Base-by-base conservation (phyloP, 2,113 vertebrate species). In the Nerophis ophidion region DNA sequence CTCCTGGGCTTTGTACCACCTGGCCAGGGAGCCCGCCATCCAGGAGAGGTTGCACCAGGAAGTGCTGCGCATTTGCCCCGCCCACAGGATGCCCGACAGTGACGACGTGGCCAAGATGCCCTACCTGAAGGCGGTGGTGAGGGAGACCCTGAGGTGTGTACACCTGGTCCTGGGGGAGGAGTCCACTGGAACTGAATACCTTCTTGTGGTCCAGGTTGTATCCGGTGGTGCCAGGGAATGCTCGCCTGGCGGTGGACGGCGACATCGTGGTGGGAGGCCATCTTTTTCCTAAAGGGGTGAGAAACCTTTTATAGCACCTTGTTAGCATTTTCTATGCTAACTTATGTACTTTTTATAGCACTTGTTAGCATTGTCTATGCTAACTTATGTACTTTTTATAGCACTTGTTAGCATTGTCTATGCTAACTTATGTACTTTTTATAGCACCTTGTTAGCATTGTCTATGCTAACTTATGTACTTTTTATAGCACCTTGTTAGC, bases 221-320 rank as follows among this genome's bases (percentile, higher is more conserved):
- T 53, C 91, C 90, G 1, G 90, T 90, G 33, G 90, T 92, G 0
- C 86, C 91, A 7, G 84, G 87, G 44, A 92, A 92, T 0, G 87
- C 89, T 35, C 87, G 91, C 0, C 0, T 89, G 47, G 52, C 50
- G 8, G 76, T 74, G 12, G 90, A 92, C 16, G 84, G 73, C 13
- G 86, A 89, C 35, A 77, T 89, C 5, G 66, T 89, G 54, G 86
- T 91, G 11, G 91, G 90, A 4, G 87, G 64, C 60, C 60, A 89
- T 61, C 53, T 84, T 58, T 91, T 92, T 42, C 90, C 90, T 6
- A 91, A 92, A 82, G 61, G 83, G 46, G 91, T 92, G 66, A 72
- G 66, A 14, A 49, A 8, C 26, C 26, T 26, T 26, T 26, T 26
- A 26, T 26, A 26, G 0, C 26, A 26, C 2, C 26, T 26, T 26